Conservation (phyloP, 2,113 vertebrate genomes). For the Ciconia boyciana region DNA sequence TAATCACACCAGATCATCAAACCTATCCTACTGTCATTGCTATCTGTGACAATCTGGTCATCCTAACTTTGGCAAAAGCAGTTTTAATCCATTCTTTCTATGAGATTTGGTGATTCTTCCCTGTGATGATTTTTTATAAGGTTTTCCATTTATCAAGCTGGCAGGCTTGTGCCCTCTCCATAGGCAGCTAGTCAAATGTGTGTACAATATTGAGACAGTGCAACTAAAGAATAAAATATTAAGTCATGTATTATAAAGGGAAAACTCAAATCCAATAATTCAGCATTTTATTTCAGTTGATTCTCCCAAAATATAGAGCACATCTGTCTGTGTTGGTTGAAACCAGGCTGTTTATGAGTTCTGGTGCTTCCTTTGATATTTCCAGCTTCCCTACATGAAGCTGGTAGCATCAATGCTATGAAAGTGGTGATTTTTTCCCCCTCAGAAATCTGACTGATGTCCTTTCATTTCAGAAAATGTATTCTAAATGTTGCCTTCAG, state of each 20-base stretch:
- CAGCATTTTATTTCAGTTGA: neutral
- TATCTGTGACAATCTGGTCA: neutral
- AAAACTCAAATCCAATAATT: neutral
- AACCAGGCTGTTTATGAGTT: neutral
- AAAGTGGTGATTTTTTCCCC: neutral
- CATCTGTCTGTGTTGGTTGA: neutral
- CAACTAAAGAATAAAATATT: neutral
- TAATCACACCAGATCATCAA: neutral
- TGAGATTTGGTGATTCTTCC: neutral
- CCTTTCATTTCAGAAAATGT: neutral
- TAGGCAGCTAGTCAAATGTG: neutral
- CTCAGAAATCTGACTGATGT: neutral
- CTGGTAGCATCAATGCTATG: neutral
- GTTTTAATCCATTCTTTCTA: neutral
- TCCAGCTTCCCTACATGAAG: neutral
- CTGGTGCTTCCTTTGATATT: neutral
- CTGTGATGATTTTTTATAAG: neutral
- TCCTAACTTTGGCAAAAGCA: neutral
- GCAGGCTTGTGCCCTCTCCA: neutral
- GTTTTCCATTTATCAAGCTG: neutral
- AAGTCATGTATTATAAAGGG: neutral
- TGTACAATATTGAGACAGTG: neutral
- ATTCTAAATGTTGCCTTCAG: neutral
- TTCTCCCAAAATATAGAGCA: neutral
- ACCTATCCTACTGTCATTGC: neutral